Evolutionary conservation across 2,113 vertebrate genomes (phyloP).

Genomic region (Xiphorhynchus elegans): DNA sequence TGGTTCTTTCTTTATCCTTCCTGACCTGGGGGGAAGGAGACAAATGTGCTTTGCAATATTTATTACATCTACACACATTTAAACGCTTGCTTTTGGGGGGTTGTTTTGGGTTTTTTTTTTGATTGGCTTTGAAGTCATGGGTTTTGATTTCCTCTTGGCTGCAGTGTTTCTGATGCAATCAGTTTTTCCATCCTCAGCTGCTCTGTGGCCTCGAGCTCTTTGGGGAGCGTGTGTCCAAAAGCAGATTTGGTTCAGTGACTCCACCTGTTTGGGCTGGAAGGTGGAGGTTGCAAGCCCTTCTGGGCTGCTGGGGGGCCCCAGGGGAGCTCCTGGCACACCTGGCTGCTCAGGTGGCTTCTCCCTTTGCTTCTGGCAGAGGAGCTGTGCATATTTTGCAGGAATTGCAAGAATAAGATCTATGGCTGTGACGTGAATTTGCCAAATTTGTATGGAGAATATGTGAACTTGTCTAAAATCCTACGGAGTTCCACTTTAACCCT

Average conservation of each 20-base stretch:
- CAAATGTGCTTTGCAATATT: constrained; percentile 75
- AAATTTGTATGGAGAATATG: neutral
- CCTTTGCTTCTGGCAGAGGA: neutral
- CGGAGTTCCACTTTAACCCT: neutral
- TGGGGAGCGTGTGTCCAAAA: constrained; percentile 14
- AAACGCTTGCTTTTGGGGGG: constrained; percentile 17
- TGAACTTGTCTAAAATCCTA: neutral
- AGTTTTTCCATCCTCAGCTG: constrained; percentile 10
- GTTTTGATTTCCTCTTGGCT: constrained; percentile 58
- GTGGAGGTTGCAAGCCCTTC: neutral
- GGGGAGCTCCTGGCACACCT: neutral
- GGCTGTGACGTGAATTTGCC: constrained; percentile 25
- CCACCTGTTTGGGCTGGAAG: constrained; percentile 1
- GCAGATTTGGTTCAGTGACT: neutral
- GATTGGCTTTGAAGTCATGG: constrained; percentile 24
- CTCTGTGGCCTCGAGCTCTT: constrained; percentile 8
- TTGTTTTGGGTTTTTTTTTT: neutral
- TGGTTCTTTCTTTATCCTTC: constrained; percentile 69
- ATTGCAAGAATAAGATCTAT: neutral
- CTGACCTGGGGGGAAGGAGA: constrained; percentile 50
- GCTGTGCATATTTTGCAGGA: constrained; percentile 3
- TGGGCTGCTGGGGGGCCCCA: neutral
- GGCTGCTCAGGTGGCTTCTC: neutral
- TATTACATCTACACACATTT: constrained; percentile 70
- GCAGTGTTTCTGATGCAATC: constrained; percentile 27